phyloP scores from a whole-genome alignment of 2,888 invertebrate species.

The Lycaena phlaeas region DNA sequence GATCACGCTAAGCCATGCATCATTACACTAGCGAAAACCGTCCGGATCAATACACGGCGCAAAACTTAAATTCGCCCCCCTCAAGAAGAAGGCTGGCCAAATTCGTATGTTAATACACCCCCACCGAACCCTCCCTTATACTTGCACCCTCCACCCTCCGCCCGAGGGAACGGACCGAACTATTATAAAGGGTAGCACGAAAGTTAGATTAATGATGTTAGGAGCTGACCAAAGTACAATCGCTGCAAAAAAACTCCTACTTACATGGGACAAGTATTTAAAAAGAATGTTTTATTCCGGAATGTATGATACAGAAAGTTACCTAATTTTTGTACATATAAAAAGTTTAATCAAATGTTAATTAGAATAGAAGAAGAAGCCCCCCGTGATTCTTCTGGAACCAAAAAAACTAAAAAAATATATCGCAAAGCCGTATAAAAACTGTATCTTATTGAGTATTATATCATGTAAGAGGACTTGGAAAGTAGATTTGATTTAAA shows the following conservation, averaged over 20 bases:
- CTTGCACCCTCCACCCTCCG: slow-evolving; percentile 33
- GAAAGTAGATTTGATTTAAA: too few species aligned
- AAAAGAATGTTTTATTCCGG: too few species aligned
- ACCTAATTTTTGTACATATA: too few species aligned
- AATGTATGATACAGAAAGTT: too few species aligned
- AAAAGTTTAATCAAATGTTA: too few species aligned
- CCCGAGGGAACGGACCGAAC: slow-evolving; percentile 63
- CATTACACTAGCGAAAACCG: slow-evolving; percentile 40
- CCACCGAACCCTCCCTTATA: slow-evolving; percentile 25
- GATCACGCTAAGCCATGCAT: slow-evolving; percentile 22
- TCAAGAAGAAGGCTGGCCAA: slow-evolving; percentile 64
- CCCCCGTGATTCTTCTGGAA: too few species aligned
- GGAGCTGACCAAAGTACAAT: slow-evolving; percentile 62
- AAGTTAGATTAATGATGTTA: slow-evolving; percentile 75
- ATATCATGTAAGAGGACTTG: too few species aligned
- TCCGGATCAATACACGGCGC: slow-evolving; percentile 63
- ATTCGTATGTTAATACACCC: slow-evolving; percentile 69
- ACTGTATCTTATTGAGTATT: too few species aligned
- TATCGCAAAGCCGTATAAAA: too few species aligned
- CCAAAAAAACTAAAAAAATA: too few species aligned
- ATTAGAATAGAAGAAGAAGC: too few species aligned
- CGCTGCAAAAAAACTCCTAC: slow-evolving; percentile 12
- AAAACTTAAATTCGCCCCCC: slow-evolving; percentile 68
- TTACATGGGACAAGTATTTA: neutral
- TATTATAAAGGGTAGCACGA: slow-evolving; percentile 74